Conservation (phyloP, 2,888 invertebrate species). For the Ferdinandea cuprea region DNA sequence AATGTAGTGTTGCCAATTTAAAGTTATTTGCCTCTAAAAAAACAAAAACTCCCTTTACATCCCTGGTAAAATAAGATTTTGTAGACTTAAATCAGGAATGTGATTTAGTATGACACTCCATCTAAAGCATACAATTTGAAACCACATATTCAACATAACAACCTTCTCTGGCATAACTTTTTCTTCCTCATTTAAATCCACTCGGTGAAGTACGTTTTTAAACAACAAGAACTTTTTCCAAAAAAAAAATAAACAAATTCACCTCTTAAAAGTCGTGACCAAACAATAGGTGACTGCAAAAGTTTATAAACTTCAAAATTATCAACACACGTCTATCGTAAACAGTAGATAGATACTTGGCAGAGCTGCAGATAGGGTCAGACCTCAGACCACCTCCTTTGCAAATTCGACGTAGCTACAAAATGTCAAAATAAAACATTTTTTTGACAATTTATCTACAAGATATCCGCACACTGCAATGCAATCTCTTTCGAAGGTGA, state of each 20-base stretch:
- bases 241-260: not conserved
- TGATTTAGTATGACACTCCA: too few species aligned
- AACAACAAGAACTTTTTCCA: too few species aligned
- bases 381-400: conserved; percentile 23
- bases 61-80: too few species aligned
- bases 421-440: conserved; percentile 56
- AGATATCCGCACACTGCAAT: conserved; percentile 55
- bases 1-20: too few species aligned
- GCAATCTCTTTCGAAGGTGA: conserved; percentile 51
- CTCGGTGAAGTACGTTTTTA: not conserved
- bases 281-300: conserved; percentile 2
- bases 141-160: too few species aligned
- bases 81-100: too few species aligned
- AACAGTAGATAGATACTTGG: too few species aligned
- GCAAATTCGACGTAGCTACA: conserved; percentile 45
- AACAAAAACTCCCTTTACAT: too few species aligned
- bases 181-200: not conserved
- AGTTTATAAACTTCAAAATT: conserved; percentile 24
- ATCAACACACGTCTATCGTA: conserved; percentile 46
- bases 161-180: too few species aligned
- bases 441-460: conserved; percentile 51
- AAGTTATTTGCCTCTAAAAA: too few species aligned
- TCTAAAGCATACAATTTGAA: too few species aligned
- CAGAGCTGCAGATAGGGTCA: conserved; percentile 10
- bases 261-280: conserved; percentile 16